phyloP scores from a whole-genome alignment of 2,797 vertebrate genomes.

The Tympanoctomys barrerae region DNA sequence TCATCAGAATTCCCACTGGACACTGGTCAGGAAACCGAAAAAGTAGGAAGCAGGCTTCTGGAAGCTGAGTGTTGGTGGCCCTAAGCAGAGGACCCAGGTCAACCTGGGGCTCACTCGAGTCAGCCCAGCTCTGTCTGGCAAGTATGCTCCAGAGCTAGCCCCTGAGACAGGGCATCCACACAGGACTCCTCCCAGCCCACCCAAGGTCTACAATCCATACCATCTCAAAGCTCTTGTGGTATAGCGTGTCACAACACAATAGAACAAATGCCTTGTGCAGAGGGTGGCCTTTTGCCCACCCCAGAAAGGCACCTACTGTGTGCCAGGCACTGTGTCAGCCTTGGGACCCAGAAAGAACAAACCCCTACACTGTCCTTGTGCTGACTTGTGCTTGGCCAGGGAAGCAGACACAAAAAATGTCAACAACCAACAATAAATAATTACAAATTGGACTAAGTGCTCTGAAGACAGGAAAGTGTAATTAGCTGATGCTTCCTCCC shows the following conservation, averaged over 20 bases:
- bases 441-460: constrained; percentile 79
- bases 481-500: constrained; percentile 71
- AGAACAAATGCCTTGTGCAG: not conserved
- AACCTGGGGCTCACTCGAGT: not conserved
- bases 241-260: not conserved
- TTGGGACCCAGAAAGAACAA: not conserved
- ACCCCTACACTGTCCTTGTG: not conserved
- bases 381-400: not conserved
- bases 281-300: not conserved
- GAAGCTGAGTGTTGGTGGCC: not conserved
- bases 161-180: not conserved
- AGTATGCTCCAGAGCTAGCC: not conserved
- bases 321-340: not conserved
- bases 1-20: too few species aligned
- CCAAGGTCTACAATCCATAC: not conserved
- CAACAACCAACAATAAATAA: constrained; percentile 69
- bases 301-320: not conserved
- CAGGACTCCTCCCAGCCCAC: not conserved
- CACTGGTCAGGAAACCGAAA: not conserved
- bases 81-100: not conserved
- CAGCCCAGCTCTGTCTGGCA: not conserved
- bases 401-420: constrained; percentile 24
- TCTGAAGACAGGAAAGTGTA: constrained; percentile 65
- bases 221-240: not conserved
- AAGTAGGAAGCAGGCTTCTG: not conserved